Conservation (phyloP, 2,797 vertebrate species). For the Sarcophilus harrisii region DNA sequence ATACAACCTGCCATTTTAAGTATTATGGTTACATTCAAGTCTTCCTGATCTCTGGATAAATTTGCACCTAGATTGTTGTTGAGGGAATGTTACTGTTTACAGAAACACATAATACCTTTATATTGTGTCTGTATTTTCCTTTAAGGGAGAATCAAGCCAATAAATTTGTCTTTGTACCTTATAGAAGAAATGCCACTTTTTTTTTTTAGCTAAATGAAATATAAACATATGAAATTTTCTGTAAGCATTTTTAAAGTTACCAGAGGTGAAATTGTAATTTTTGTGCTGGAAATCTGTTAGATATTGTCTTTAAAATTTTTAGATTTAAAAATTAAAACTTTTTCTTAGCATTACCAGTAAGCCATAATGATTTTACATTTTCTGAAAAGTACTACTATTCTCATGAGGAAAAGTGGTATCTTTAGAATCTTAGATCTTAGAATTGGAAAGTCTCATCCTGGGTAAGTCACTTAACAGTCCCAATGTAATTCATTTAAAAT, state of each 20-base stretch:
- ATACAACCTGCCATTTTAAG: neutral
- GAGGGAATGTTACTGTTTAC: neutral
- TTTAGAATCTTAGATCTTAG: neutral
- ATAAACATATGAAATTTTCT: neutral
- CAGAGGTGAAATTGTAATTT: neutral
- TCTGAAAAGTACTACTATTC: neutral
- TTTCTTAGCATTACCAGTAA: neutral
- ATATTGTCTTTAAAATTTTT: neutral
- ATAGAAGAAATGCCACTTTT: too few species aligned
- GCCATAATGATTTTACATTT: neutral
- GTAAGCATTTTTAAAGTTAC: neutral
- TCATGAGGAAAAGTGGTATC: neutral
- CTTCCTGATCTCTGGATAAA: neutral
- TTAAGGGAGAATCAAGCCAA: neutral
- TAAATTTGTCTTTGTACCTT: neutral
- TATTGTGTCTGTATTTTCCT: neutral
- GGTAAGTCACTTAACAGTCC: neutral
- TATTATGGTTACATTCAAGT: neutral
- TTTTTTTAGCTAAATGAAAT: neutral
- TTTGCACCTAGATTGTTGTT: neutral
- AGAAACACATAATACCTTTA: neutral
- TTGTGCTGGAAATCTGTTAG: neutral
- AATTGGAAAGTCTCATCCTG: neutral
- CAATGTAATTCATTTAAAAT: neutral
- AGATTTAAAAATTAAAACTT: neutral